Percentiles rank a stretch among this genome's conserved stretches.
phyloP scores from a whole-genome alignment of 1,140 invertebrate species.

The Mesaphorura yosii region DNA sequence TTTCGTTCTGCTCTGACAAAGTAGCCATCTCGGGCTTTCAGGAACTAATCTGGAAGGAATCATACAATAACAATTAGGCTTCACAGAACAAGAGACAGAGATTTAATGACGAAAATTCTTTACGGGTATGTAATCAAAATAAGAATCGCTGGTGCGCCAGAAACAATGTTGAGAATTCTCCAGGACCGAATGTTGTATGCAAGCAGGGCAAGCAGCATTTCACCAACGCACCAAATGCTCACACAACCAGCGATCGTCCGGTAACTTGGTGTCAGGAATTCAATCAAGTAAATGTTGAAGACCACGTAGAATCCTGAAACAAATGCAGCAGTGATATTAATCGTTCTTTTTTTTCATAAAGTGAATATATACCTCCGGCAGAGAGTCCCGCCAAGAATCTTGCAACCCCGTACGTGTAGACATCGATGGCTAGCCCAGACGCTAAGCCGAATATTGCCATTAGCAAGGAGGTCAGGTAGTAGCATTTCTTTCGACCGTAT shows the following conservation, averaged over 20 bases:
- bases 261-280: slow-evolving; percentile 27
- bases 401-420: neutral
- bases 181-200: slow-evolving; percentile 10
- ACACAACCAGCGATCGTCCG: slow-evolving; percentile 27
- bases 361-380: slow-evolving; percentile 14
- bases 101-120: neutral
- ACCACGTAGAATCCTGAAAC: slow-evolving; percentile 24
- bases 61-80: neutral
- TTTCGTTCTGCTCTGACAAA: slow-evolving; percentile 10
- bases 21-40: slow-evolving; percentile 13
- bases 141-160: slow-evolving; percentile 1
- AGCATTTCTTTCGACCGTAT: slow-evolving; percentile 14
- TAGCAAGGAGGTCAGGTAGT: slow-evolving; percentile 7
- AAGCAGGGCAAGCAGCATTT: slow-evolving; percentile 26
- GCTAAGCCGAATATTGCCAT: slow-evolving; percentile 18
- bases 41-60: slow-evolving; percentile 4
- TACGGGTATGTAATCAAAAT: slow-evolving; percentile 12
- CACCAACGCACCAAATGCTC: slow-evolving; percentile 24
- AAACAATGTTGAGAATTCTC: slow-evolving; percentile 6
- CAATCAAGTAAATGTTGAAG: slow-evolving; percentile 26
- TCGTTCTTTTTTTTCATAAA: neutral
- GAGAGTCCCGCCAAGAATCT: slow-evolving; percentile 13
- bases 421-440: slow-evolving; percentile 10
- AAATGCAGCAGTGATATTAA: slow-evolving; percentile 3
- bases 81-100: neutral